A percentile compares a stretch with the other conserved stretches of the same genome.
phyloP scores from a whole-genome alignment of 2,113 vertebrate genomes.

The Acanthisitta chloris region DNA sequence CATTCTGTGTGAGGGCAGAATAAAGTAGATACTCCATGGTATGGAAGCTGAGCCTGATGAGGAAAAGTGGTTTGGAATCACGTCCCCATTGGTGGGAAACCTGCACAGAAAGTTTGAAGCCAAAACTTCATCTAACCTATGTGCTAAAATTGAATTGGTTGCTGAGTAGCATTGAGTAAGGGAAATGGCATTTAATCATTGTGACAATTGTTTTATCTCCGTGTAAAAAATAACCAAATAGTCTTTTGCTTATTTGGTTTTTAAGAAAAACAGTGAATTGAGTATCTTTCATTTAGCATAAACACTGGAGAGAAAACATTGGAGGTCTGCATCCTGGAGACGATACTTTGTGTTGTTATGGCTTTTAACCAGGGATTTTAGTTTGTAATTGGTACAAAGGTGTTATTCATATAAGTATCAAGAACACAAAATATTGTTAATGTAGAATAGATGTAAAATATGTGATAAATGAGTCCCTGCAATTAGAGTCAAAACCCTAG shows the following conservation, averaged over 20 bases:
- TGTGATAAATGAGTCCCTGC: slow-evolving; percentile 44
- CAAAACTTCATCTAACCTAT: neutral
- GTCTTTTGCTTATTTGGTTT: neutral
- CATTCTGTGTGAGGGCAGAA: neutral
- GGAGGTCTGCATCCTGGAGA: neutral
- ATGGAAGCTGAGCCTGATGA: neutral
- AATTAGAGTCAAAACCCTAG: slow-evolving; percentile 41
- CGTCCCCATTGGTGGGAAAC: fast-evolving
- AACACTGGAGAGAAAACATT: neutral
- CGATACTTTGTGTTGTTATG: slow-evolving; percentile 9
- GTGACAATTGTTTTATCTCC: neutral
- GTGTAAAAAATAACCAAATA: neutral
- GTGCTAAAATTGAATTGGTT: neutral
- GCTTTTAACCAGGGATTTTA: slow-evolving; percentile 57
- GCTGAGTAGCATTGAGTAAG: neutral
- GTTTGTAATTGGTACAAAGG: slow-evolving; percentile 21
- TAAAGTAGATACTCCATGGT: neutral
- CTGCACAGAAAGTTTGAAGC: neutral
- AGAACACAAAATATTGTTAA: slow-evolving; percentile 39
- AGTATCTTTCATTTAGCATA: neutral
- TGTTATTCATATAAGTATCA: slow-evolving; percentile 37
- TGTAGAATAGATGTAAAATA: slow-evolving; percentile 56
- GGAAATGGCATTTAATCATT: neutral
- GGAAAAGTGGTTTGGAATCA: neutral
- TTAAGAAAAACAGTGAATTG: slow-evolving; percentile 14